Percentiles rank a stretch among this genome's conserved stretches.
phyloP scores from a whole-genome alignment of 2,113 vertebrate species.

The Scartelaos histophorus region DNA sequence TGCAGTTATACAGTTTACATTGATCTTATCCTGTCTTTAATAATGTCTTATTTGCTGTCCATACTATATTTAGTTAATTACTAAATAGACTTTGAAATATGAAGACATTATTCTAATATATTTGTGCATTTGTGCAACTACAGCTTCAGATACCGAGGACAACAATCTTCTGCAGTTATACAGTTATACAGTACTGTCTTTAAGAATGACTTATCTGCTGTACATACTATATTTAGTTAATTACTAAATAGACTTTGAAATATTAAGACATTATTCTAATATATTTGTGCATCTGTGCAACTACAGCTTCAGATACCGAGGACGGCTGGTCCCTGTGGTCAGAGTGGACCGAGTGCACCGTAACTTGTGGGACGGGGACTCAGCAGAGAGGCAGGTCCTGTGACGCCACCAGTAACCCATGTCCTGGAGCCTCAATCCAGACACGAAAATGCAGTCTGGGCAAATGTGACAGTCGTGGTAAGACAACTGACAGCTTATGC shows the following conservation, averaged over 20 bases:
- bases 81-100: background rate
- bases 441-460: constrained; percentile 90
- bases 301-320: constrained; percentile 81
- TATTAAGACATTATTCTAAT: background rate
- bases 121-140: background rate
- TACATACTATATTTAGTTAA: too few species aligned
- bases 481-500: constrained; percentile 51
- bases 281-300: background rate
- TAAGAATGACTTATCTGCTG: too few species aligned
- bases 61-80: too few species aligned
- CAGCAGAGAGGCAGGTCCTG: constrained; percentile 96
- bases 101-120: background rate
- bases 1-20: too few species aligned
- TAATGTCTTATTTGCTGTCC: too few species aligned
- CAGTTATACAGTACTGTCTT: too few species aligned
- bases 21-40: too few species aligned
- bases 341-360: constrained; percentile 96
- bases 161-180: too few species aligned
- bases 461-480: constrained; percentile 92
- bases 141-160: constrained; percentile 84
- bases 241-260: background rate
- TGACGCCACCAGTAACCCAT: constrained; percentile 93
- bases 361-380: constrained; percentile 93
- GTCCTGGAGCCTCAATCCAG: constrained; percentile 92
- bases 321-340: constrained; percentile 98